These are phyloP conservation scores for Apostichopus parvimensis DNA, from an alignment of 35 echinoderm and acorn worm genomes.

Conservation along the genomic window DNA sequence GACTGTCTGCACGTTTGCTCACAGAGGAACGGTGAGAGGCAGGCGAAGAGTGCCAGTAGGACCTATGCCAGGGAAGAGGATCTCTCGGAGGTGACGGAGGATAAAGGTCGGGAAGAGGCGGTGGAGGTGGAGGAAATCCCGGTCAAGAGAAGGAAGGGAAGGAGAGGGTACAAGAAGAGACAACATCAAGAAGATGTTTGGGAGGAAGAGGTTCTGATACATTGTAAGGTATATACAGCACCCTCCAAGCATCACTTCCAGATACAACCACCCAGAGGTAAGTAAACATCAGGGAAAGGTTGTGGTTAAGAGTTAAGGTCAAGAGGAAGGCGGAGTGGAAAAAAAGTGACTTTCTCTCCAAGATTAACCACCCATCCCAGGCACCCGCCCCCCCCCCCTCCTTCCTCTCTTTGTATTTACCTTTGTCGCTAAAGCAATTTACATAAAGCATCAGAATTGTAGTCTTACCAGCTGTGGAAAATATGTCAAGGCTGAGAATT, in stretches of 20 bases:
- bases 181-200: not conserved
- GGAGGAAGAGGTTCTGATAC: slow-evolving; percentile 19
- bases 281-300: no score
- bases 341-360: no score
- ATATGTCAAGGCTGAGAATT: no score
- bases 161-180: not conserved
- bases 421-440: no score
- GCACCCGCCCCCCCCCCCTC: not conserved
- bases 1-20: slow-evolving; percentile 31
- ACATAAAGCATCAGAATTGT: no score
- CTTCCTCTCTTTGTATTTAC: not conserved
- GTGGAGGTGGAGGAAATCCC: not conserved
- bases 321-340: no score
- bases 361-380: not conserved
- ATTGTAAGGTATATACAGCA: slow-evolving; percentile 31
- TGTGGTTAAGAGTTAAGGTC: no score
- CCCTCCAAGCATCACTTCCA: slow-evolving; percentile 46
- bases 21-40: not conserved
- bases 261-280: slow-evolving; percentile 28
- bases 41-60: not conserved
- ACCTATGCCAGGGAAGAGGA: slow-evolving; percentile 31
- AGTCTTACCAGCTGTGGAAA: no score
- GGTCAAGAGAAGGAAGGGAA: not conserved
- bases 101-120: not conserved
- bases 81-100: not conserved